phyloP scores from a whole-genome alignment of 1,140 invertebrate species.

The Planococcus citri region DNA sequence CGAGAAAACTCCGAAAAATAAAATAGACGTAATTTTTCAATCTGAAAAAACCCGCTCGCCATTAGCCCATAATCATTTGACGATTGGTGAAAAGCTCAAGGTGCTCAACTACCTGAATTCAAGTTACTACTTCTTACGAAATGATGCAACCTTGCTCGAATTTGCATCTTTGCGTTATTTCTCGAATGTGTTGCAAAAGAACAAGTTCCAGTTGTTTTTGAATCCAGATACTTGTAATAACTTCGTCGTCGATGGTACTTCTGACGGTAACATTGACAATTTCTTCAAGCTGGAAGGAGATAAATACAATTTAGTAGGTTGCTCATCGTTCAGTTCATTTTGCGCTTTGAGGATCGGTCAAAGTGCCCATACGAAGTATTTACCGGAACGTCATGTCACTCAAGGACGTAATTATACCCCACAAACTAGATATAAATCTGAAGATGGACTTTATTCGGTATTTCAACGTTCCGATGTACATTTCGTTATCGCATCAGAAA shows the following conservation, averaged over 20 bases:
- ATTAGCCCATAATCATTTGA: constrained; percentile 38
- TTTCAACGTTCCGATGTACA: constrained; percentile 47
- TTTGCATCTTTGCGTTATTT: constrained; percentile 42
- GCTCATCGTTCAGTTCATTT: constrained; percentile 46
- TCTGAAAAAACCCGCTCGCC: neutral
- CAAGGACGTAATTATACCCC: constrained; percentile 28
- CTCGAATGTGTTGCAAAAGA: constrained; percentile 36
- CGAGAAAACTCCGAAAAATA: constrained; percentile 40
- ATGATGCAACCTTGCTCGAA: constrained; percentile 51
- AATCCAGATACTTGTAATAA: constrained; percentile 54
- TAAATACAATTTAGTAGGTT: constrained; percentile 48
- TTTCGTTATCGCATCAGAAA: constrained; percentile 40
- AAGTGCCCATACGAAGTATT: constrained; percentile 37
- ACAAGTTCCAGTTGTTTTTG: constrained; percentile 41
- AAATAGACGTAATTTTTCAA: neutral
- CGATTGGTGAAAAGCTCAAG: constrained; percentile 39
- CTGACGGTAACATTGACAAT: neutral
- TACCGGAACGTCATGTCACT: constrained; percentile 48
- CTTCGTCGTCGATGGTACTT: constrained; percentile 34
- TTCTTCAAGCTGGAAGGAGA: constrained; percentile 31
- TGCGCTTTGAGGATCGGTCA: constrained; percentile 50
- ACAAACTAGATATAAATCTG: constrained; percentile 11
- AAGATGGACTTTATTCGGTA: constrained; percentile 42
- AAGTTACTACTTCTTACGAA: constrained; percentile 45
- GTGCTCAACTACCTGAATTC: constrained; percentile 45